Evolutionary conservation across 2,888 invertebrate genomes (phyloP), one percentile per base, ranked within the genome.

Genomic region (Hirtodrosophila trivittata): DNA sequence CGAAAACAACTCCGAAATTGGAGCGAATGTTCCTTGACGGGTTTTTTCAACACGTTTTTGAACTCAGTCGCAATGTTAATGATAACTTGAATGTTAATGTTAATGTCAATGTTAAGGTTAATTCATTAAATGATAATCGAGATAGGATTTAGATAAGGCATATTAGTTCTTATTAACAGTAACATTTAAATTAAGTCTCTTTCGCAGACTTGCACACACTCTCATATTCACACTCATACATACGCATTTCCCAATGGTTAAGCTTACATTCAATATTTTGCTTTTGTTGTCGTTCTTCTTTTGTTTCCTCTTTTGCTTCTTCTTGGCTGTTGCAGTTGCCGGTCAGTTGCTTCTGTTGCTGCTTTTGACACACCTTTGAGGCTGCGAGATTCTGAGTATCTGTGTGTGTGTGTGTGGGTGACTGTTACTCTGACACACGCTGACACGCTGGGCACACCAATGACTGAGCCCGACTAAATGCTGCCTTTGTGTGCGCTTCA

Each of bases 401-500:
- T 43, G 41, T 45, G 38, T 45, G 45, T 32, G 59, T 55, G 49
- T 25, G 33, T 38, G 43, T 62, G 68, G 64, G 49, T 64, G 51
- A 28, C 28, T 28, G 9, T 28, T 28, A 28, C 28, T 7, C 9
- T 28, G 28, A 35, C 35, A n/a, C 32, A 43, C 13, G 43, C 32
- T 71, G 58, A 63, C 72, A 76, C n/a, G n/a, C 75, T 70, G 75
- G 71, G 49, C 66, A 75, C 82, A 72, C 68, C 75, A 69, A 66
- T 63, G 73, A 64, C 62, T 66, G 60, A 65, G 59, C 67, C 81
- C 60, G 67, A 86, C 87, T 84, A 85, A 84, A 74, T 67, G 87
- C 70, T 81, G 83, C 71, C 66, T 64, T 75, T 77, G 73, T 82
- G 66, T 82, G 66, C 64, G 78, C 82, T 77, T 82, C 83, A 82